phyloP scores from a whole-genome alignment of 2,797 vertebrate species.

The Rhadinocentrus ornatus region DNA sequence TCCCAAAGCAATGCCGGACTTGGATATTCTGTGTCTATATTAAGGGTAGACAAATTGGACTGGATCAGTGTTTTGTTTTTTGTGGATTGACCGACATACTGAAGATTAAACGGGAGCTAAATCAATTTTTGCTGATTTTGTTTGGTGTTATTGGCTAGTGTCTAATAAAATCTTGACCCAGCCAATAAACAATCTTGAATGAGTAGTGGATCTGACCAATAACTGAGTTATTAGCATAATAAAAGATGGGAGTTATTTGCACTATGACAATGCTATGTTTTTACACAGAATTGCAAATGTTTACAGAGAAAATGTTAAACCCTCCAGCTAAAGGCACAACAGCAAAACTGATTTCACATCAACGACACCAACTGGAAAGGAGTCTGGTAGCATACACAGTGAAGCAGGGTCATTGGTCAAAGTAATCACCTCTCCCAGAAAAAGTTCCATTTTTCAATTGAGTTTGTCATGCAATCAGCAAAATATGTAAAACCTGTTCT shows the following conservation, averaged over 20 bases:
- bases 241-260: neutral
- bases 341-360: constrained; percentile 42
- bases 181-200: neutral
- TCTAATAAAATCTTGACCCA: neutral
- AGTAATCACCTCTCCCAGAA: neutral
- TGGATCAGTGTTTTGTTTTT: neutral
- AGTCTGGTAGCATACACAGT: constrained; percentile 21
- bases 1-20: neutral
- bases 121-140: too few relatives aligned
- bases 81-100: neutral
- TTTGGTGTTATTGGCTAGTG: neutral
- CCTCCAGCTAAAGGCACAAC: constrained; percentile 64
- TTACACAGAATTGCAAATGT: constrained; percentile 11
- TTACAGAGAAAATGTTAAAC: constrained; percentile 14
- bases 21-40: neutral
- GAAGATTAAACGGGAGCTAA: neutral
- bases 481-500: neutral
- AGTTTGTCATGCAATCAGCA: neutral
- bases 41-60: neutral
- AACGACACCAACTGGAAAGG: constrained; percentile 20
- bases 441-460: neutral
- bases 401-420: neutral
- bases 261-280: neutral
- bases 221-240: neutral
- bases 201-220: neutral